These are phyloP conservation scores for Rhabdophis nuchalis DNA, from an alignment of 2,797 vertebrate genomes.

Conservation along the genomic window DNA sequence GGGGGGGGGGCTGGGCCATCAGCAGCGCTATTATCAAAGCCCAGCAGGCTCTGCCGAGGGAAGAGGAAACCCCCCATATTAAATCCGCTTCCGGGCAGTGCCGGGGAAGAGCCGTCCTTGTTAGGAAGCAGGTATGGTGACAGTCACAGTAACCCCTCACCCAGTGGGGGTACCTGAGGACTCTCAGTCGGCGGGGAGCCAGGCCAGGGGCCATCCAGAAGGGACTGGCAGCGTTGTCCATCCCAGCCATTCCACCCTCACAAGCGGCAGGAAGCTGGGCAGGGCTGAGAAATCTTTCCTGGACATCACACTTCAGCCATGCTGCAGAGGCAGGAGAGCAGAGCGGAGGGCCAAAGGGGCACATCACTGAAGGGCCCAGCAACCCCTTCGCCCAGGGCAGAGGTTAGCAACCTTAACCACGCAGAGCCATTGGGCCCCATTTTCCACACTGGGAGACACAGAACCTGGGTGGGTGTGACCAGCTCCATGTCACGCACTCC, in stretches of 20 bases:
- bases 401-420: too few relatives aligned
- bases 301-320: slow-evolving; percentile 89
- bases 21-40: not conserved
- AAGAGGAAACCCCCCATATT: not conserved
- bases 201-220: slow-evolving; percentile 67
- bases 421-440: too few relatives aligned
- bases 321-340: slow-evolving; percentile 66
- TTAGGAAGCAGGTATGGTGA: not conserved
- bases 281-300: slow-evolving; percentile 86
- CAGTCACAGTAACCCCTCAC: not conserved
- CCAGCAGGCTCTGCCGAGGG: not conserved
- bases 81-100: not conserved
- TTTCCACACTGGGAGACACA: too few relatives aligned
- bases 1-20: not conserved
- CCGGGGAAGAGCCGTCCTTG: not conserved
- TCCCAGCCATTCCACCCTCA: slow-evolving; percentile 48
- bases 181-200: slow-evolving; percentile 68
- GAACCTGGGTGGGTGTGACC: too few relatives aligned
- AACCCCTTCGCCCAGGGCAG: not conserved
- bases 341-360: not conserved
- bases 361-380: not conserved
- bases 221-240: slow-evolving; percentile 67
- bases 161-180: slow-evolving; percentile 76
- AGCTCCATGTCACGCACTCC: too few relatives aligned
- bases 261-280: slow-evolving; percentile 71